phyloP scores from a whole-genome alignment of 2,113 vertebrate species.

The Zosterops borbonicus region DNA sequence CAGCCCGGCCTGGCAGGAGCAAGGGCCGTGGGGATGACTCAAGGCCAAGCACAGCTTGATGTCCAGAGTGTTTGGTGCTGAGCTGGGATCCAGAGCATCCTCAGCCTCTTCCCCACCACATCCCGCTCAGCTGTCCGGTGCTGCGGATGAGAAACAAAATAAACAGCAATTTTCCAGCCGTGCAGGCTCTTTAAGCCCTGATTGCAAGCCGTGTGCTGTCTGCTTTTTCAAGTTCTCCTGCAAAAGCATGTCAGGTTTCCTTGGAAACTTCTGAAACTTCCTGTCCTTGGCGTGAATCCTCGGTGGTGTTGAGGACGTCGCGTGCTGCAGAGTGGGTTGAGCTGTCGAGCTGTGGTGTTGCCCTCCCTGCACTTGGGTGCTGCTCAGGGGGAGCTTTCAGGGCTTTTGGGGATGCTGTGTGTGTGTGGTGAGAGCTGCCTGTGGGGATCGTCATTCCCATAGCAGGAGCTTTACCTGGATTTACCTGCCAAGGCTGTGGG shows the following conservation, averaged over 20 bases:
- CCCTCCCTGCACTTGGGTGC: neutral
- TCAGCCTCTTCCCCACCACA: rapidly evolving
- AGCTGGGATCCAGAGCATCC: neutral
- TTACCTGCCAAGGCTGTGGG: neutral
- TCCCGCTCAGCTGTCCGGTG: neutral
- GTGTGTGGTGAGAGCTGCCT: neutral
- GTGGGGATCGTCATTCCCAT: rapidly evolving
- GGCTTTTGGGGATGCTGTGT: neutral
- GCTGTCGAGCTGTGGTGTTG: rapidly evolving
- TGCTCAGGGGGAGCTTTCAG: neutral
- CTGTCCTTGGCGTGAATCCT: neutral
- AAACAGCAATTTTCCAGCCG: neutral
- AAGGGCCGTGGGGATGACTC: neutral
- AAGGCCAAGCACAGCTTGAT: neutral
- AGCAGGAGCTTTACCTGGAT: neutral
- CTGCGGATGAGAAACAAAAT: neutral
- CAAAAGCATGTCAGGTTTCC: neutral
- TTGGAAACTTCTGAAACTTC: neutral
- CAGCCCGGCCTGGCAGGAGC: neutral
- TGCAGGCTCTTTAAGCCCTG: neutral
- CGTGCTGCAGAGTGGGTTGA: neutral
- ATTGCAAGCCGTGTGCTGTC: neutral
- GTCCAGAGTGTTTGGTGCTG: rapidly evolving
- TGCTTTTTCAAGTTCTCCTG: neutral
- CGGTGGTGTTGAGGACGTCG: neutral